These are phyloP conservation scores for Macropodus opercularis DNA, from an alignment of 2,797 vertebrate genomes.

Conservation along the genomic window DNA sequence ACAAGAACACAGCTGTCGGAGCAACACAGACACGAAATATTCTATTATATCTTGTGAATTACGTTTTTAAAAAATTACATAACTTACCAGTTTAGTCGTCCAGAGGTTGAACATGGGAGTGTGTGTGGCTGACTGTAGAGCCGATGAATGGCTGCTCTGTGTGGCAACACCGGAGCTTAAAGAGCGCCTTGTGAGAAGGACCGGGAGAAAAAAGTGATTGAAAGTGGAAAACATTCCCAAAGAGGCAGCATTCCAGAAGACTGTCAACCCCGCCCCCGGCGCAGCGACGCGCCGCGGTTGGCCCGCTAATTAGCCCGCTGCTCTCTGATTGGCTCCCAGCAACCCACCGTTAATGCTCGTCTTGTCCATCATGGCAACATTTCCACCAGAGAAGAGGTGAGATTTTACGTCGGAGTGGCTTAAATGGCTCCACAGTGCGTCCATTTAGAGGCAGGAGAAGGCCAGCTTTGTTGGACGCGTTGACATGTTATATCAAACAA, in stretches of 20 bases:
- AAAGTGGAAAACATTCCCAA: slow-evolving; percentile 84
- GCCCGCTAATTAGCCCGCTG: slow-evolving; percentile 44
- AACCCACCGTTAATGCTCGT: slow-evolving; percentile 51
- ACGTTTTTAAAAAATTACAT: slow-evolving; percentile 67
- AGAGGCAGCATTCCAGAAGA: slow-evolving; percentile 79
- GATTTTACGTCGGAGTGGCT: slow-evolving; percentile 76
- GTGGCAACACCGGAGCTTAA: slow-evolving; percentile 84
- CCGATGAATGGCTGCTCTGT: slow-evolving; percentile 88
- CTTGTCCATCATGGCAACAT: slow-evolving; percentile 64
- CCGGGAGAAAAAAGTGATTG: slow-evolving; percentile 77
- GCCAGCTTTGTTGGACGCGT: slow-evolving; percentile 76
- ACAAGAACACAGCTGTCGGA: neutral
- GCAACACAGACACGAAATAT: slow-evolving; percentile 30
- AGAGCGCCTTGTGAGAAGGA: slow-evolving; percentile 86
- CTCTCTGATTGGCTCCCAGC: slow-evolving; percentile 55
- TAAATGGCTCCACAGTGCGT: slow-evolving; percentile 75
- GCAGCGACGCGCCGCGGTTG: slow-evolving; percentile 56
- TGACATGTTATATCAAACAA: slow-evolving; percentile 81
- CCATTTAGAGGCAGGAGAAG: slow-evolving; percentile 79
- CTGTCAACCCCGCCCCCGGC: slow-evolving; percentile 42
- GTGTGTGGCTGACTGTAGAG: slow-evolving; percentile 79
- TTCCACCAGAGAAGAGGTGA: slow-evolving; percentile 77
- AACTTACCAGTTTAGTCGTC: slow-evolving; percentile 77
- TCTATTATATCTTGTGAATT: slow-evolving; percentile 17
- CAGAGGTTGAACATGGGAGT: slow-evolving; percentile 81